Percentiles rank a stretch among this genome's conserved stretches.
These are phyloP conservation scores for Cephus spinipes DNA, from an alignment of 2,888 invertebrate species.

Conservation along the genomic window DNA sequence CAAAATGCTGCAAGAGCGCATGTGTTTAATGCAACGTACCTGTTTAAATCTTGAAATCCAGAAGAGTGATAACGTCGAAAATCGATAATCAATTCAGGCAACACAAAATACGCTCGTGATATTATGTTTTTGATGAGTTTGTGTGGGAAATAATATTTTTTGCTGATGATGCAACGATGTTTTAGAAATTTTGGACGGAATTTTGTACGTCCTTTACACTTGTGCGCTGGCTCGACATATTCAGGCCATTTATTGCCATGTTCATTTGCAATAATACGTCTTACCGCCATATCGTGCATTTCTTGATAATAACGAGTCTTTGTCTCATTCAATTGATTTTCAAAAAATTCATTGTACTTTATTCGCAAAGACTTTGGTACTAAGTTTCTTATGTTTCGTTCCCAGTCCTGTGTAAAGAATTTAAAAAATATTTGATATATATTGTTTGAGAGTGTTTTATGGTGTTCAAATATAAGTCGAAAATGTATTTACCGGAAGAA, in stretches of 20 bases:
- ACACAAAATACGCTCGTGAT: slow-evolving; percentile 67
- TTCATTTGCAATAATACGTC: slow-evolving; percentile 72
- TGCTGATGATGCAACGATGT: slow-evolving; percentile 70
- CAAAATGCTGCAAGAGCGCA: neutral
- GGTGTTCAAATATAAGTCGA: neutral
- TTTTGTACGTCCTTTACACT: slow-evolving; percentile 74
- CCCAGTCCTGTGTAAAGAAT: slow-evolving; percentile 56
- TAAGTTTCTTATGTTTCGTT: slow-evolving; percentile 72
- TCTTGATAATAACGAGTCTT: slow-evolving; percentile 50
- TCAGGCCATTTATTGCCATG: slow-evolving; percentile 70
- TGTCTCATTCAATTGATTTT: slow-evolving; percentile 70
- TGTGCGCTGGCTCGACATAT: slow-evolving; percentile 70
- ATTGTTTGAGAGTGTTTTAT: neutral
- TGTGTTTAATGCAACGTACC: slow-evolving; percentile 34
- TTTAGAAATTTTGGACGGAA: slow-evolving; percentile 72
- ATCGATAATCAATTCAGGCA: slow-evolving; percentile 71
- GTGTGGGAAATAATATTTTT: slow-evolving; percentile 73
- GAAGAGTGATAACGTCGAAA: slow-evolving; percentile 67
- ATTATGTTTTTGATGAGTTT: slow-evolving; percentile 74
- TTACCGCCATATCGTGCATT: slow-evolving; percentile 72
- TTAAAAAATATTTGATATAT: slow-evolving; percentile 10
- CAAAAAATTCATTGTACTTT: slow-evolving; percentile 70
- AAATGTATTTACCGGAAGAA: slow-evolving; percentile 44
- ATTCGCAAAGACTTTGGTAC: slow-evolving; percentile 71
- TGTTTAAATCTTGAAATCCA: slow-evolving; percentile 65